Evolutionary conservation across 2,113 vertebrate genomes (phyloP).

Genomic region (Hemiprocne comata): DNA sequence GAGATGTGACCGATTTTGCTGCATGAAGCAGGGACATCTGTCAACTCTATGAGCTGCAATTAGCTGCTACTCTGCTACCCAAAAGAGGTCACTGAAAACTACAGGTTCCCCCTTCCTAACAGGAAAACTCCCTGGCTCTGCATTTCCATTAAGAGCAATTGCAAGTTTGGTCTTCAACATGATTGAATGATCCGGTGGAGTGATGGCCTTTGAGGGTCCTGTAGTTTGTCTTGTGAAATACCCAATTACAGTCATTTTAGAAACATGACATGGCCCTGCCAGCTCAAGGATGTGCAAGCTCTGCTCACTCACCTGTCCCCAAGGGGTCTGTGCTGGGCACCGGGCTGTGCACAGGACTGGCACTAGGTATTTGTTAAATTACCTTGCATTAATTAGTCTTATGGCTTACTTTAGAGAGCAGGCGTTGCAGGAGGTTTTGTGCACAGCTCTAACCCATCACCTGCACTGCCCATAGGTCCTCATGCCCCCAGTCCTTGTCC

Average conservation of each 20-base stretch:
- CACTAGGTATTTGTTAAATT: neutral
- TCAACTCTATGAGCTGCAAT: neutral
- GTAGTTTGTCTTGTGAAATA: neutral
- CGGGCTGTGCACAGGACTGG: fast-evolving
- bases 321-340: fast-evolving
- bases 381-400: neutral
- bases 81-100: neutral
- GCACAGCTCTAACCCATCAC: neutral
- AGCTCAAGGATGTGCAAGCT: neutral
- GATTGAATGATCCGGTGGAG: neutral
- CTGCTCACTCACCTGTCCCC: neutral
- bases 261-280: neutral
- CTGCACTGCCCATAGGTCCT: neutral
- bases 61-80: constrained; percentile 18
- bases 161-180: neutral
- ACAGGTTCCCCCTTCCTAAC: neutral
- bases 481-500: neutral
- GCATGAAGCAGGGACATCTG: neutral
- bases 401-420: neutral
- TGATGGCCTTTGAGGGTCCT: neutral
- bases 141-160: constrained; percentile 9
- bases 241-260: neutral
- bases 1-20: neutral
- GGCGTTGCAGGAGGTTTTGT: neutral
- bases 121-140: neutral